Evolutionary conservation across 2,888 invertebrate species (phyloP), one percentile per base, ranked within the genome.

Genomic region (Hemicrepidius hirtus): DNA sequence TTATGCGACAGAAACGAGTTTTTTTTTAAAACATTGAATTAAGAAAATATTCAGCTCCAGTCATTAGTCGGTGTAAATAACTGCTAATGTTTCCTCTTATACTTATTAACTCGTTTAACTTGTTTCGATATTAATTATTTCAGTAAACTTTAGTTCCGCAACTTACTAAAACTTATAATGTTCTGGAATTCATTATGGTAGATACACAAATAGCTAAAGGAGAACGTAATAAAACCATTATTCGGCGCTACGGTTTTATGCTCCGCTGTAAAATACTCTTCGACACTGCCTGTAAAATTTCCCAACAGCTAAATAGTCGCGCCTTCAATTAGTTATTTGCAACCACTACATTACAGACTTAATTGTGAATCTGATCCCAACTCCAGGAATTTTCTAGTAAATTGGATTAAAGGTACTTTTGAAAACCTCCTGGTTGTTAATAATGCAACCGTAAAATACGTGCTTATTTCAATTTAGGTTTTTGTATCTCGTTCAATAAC

Each of bases 131-230:
- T 60, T 41, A 60, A 60, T 60, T 60, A 64, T 64, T 35, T 20
- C 21, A 49, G 37, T 21, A 50, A 64, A 37, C 28, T 62, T 63
- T 62, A 49, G 10, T 18, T 16, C 63, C 3, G 35, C 24, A 50
- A 16, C 13, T 64, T 35, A 40, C 60, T 68, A 37, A 65, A 59
- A 55, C 67, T 68, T 68, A 57, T 10, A 46, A 68, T 59, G 24
- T 59, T 59, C 20, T 9, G 18, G 37, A 68, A 68, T 68, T 68
- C 59, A 68, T 59, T 49, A 68, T 57, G 46, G 46, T 32, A 46
- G 28, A 46, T 35, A 18, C 55, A 68, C 59, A 59, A 68, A 44
- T 68, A 59, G 46, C 68, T 68, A 49, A 59, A 68, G 46, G 49
- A 49, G 21, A 50, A 44, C 49, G 50, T 24, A 46, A 50, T 49